These are phyloP conservation scores for Procambarus virginalis DNA, from an alignment of 1,140 invertebrate genomes.

Conservation along the genomic window DNA sequence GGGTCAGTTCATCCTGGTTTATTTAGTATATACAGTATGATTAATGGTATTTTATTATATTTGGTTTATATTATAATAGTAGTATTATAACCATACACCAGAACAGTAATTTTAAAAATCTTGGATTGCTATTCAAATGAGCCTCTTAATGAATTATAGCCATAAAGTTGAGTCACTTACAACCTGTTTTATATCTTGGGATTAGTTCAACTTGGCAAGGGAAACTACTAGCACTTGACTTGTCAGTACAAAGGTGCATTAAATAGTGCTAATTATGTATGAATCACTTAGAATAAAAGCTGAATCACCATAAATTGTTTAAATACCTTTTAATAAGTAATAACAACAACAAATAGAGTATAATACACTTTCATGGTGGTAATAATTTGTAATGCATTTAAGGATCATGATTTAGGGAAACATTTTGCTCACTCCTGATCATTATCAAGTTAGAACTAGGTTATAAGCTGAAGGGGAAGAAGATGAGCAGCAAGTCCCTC, in stretches of 20 bases:
- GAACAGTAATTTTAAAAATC: background rate
- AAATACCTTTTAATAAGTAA: background rate
- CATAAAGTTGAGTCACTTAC: background rate
- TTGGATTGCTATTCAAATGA: background rate
- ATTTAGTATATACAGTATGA: background rate
- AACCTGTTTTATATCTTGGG: conserved; percentile 24
- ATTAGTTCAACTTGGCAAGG: conserved; percentile 17
- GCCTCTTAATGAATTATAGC: conserved; percentile 13
- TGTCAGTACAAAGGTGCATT: conserved; percentile 61
- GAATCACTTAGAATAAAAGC: conserved; percentile 41
- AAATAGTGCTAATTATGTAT: conserved; percentile 49
- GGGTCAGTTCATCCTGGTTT: background rate
- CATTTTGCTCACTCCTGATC: too few species aligned
- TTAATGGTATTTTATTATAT: background rate
- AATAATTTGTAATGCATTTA: too few species aligned
- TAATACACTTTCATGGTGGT: too few species aligned
- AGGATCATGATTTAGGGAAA: too few species aligned
- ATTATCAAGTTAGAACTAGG: too few species aligned
- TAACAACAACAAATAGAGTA: too few species aligned
- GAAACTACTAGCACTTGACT: conserved; percentile 43
- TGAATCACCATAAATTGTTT: background rate
- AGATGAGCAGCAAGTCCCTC: too few species aligned
- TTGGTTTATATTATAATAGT: background rate
- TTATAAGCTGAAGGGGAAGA: too few species aligned
- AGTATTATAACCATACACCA: background rate